A percentile compares a stretch with the other conserved stretches of the same genome.
These are phyloP conservation scores for Calcarius lapponicus DNA, from an alignment of 2,797 vertebrate species.

Conservation along the genomic window DNA sequence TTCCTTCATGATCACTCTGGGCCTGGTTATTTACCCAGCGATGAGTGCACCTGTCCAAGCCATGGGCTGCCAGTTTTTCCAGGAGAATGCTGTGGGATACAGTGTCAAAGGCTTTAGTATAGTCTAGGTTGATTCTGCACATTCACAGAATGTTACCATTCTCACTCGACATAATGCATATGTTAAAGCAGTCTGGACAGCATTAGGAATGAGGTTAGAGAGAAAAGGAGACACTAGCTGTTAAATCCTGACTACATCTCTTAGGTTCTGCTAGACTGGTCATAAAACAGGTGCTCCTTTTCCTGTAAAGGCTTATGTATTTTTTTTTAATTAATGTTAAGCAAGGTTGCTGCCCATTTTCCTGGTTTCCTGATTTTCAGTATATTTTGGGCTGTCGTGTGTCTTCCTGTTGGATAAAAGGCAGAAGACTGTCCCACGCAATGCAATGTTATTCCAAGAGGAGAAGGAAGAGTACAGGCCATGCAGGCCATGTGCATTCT, in stretches of 20 bases:
- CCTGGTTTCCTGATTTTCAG: background rate
- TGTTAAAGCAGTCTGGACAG: background rate
- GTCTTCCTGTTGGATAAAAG: background rate
- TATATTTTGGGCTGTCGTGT: background rate
- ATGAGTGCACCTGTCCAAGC: accelerated
- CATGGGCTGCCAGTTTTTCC: background rate
- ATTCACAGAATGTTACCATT: background rate
- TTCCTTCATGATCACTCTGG: accelerated
- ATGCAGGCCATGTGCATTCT: background rate
- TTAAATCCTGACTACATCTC: background rate
- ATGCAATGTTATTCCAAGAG: background rate
- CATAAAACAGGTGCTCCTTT: background rate
- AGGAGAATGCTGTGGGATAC: background rate
- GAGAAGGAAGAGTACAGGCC: background rate
- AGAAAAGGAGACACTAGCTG: background rate
- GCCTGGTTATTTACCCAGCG: background rate
- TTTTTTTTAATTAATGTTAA: background rate
- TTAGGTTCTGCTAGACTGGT: background rate
- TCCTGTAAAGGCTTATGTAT: background rate
- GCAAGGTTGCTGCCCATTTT: background rate
- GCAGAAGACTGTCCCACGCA: background rate
- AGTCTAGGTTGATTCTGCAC: background rate
- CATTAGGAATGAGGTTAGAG: background rate
- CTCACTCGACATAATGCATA: background rate
- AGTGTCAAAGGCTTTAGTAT: background rate